Evolutionary conservation across 2,113 vertebrate genomes (phyloP), one percentile per base, ranked within the genome.

Genomic region (Syngnathus floridae): DNA sequence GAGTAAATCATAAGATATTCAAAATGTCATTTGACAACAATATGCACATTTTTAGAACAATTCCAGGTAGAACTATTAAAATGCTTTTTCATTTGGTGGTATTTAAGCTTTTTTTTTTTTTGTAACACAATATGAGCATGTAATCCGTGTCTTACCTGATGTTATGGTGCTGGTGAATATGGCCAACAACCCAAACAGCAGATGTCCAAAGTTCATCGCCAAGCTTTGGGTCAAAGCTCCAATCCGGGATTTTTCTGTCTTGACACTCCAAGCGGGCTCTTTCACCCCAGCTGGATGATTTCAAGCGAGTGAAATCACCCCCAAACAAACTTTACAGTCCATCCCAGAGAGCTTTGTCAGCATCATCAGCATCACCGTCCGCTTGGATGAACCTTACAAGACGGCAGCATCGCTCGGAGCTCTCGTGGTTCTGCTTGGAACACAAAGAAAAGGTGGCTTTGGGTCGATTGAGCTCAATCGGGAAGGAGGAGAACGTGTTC

Each of bases 131-230:
- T 74, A 4, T 31, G 45, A 5, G 16, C 1, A 21, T 51, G 48
- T 9, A 51, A 51, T 7, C 7, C 4, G 14, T 14, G 43, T 1
- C 83, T 83, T 86, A 89, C 87, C 87, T 84, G 86, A 83, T 57
- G 76, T 21, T 56, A 80, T 68, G 75, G 62, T 38, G 70, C 76
- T 36, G 70, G 78, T 67, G 72, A 79, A 65, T 58, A 78, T 64
- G 64, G 68, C 26, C 54, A 56, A 43, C 59, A 43, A 61, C 38
- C 21, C 40, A 67, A 87, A 67, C 31, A 86, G 77, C 64, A 83
- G 46, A 85, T 78, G 36, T 79, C 77, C 78, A 76, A 84, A 83
- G 79, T 86, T 84, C 82, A 85, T 89, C 83, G 84, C 83, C 77
- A 76, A 79, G 36, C 49, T 69, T 4, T 71, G 67, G 71, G 66